Conservation (phyloP, 1,140 invertebrate species). For the Drosophila prosaltans region DNA sequence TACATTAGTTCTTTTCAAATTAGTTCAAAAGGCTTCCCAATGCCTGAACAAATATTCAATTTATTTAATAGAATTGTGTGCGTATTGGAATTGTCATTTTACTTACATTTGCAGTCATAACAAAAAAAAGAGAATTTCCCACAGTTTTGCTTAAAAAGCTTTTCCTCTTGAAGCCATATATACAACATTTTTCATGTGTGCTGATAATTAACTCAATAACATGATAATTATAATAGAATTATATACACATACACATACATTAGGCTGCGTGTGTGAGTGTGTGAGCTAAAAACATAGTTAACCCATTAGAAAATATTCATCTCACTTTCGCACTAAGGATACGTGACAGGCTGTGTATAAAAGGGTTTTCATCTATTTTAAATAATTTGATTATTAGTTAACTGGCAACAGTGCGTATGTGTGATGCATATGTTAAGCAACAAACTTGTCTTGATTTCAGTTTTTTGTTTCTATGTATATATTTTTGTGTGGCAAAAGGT, state of each 20-base stretch:
- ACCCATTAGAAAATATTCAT: constrained; percentile 46
- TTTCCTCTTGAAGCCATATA: constrained; percentile 24
- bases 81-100: constrained; percentile 35
- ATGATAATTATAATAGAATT: constrained; percentile 67
- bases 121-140: constrained; percentile 28
- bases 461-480: not conserved
- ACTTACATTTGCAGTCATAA: constrained; percentile 31
- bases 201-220: constrained; percentile 55
- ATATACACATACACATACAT: constrained; percentile 27
- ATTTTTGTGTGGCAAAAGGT: constrained; percentile 39
- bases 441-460: not conserved
- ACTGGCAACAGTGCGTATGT: constrained; percentile 51
- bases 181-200: constrained; percentile 6
- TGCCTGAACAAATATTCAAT: constrained; percentile 63
- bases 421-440: constrained; percentile 28
- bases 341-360: constrained; percentile 52
- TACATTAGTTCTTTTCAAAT: constrained; percentile 19
- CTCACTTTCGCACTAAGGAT: not conserved
- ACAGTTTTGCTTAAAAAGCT: constrained; percentile 21
- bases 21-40: constrained; percentile 60
- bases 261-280: constrained; percentile 26
- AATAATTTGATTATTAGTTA: constrained; percentile 75
- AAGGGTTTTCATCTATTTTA: constrained; percentile 63
- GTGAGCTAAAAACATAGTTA: constrained; percentile 53
- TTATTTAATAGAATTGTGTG: constrained; percentile 67